phyloP scores from a whole-genome alignment of 2,797 vertebrate species.

The Sebastiscus tertius region DNA sequence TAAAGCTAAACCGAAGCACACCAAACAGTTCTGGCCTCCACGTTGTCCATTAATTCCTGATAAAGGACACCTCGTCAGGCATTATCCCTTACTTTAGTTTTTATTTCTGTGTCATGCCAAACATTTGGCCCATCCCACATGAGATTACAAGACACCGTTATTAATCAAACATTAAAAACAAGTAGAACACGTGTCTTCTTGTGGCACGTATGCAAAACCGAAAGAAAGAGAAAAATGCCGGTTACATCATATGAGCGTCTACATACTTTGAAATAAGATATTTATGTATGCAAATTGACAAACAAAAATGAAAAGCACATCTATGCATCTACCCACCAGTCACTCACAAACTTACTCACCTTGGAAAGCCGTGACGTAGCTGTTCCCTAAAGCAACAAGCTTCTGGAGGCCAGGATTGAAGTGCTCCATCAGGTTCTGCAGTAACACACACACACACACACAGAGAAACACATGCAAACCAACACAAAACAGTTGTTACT shows the following conservation, averaged over 20 bases:
- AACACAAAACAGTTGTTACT: background rate
- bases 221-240: background rate
- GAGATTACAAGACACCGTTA: no score
- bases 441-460: slow-evolving; percentile 9
- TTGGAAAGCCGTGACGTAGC: slow-evolving; percentile 92
- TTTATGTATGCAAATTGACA: background rate
- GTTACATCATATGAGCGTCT: background rate
- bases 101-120: no score
- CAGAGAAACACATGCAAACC: background rate
- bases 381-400: slow-evolving; percentile 91
- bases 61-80: no score
- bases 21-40: no score
- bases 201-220: background rate
- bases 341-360: slow-evolving; percentile 78
- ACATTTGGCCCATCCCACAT: no score
- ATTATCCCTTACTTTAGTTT: fast-evolving
- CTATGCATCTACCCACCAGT: background rate
- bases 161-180: no score
- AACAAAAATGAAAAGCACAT: background rate
- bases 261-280: background rate
- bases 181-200: no score
- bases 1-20: no score
- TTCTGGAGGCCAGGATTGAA: slow-evolving; percentile 96
- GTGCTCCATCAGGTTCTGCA: slow-evolving; percentile 92
- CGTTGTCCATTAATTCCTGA: no score